A percentile compares a stretch with the other conserved stretches of the same genome.
These are phyloP conservation scores for Rhyacophila brunnea DNA, from an alignment of 1,140 invertebrate species.

Conservation along the genomic window DNA sequence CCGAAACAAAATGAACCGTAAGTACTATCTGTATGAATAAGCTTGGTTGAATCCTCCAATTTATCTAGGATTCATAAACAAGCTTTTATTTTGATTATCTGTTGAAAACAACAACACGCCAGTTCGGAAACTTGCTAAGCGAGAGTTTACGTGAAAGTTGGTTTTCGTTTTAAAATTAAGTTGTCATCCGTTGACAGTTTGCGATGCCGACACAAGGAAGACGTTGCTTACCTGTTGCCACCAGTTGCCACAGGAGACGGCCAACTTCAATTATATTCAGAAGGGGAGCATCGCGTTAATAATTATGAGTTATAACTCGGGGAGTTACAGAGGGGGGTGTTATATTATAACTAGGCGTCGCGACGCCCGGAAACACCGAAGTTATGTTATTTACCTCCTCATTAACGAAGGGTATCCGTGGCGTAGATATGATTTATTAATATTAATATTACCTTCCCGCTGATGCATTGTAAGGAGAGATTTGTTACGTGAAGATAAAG, in stretches of 20 bases:
- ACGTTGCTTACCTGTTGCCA: not conserved
- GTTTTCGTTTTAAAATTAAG: constrained; percentile 10
- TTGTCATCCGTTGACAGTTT: constrained; percentile 10
- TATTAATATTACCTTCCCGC: constrained; percentile 10
- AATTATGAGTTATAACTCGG: constrained; percentile 25
- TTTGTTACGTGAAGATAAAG: not conserved
- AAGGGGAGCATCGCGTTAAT: constrained; percentile 20
- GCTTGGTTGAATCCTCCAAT: no score
- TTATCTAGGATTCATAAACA: no score
- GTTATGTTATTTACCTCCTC: constrained; percentile 26
- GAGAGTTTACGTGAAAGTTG: no score
- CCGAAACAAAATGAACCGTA: no score
- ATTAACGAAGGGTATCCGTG: constrained; percentile 9
- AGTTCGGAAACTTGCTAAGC: no score
- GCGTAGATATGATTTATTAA: constrained; percentile 22
- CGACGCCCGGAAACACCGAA: constrained; percentile 6
- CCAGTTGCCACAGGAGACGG: constrained; percentile 30
- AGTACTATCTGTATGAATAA: no score
- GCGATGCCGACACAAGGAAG: constrained; percentile 3
- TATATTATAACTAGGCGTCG: not conserved
- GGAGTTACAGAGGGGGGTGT: not conserved
- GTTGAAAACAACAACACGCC: no score
- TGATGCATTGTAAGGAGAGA: not conserved
- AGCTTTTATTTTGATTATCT: no score
- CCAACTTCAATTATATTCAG: constrained; percentile 20